phyloP scores from a whole-genome alignment of 2,113 vertebrate species.

The Etheostoma cragini region DNA sequence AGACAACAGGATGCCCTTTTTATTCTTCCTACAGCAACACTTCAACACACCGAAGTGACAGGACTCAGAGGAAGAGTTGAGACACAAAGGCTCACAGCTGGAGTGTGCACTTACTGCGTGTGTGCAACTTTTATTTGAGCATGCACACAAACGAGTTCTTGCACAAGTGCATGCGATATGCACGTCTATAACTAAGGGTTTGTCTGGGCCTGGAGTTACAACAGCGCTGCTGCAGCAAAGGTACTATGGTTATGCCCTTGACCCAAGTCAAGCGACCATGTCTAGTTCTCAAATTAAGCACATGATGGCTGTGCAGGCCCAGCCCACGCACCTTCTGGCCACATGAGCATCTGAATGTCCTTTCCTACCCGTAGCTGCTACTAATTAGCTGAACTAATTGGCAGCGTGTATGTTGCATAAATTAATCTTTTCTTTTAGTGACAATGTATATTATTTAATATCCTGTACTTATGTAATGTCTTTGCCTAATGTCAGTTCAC shows the following conservation, averaged over 20 bases:
- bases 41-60: slow-evolving; percentile 48
- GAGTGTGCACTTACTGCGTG: not conserved
- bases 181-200: slow-evolving; percentile 4
- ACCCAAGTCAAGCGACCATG: slow-evolving; percentile 60
- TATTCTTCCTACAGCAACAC: slow-evolving; percentile 51
- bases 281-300: slow-evolving; percentile 50
- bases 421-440: not conserved
- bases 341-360: slow-evolving; percentile 19
- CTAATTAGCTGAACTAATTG: slow-evolving; percentile 25
- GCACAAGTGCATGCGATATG: not conserved
- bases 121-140: not conserved
- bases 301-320: slow-evolving; percentile 31
- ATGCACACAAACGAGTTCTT: not conserved
- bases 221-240: slow-evolving; percentile 25
- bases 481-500: not conserved
- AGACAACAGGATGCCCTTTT: slow-evolving; percentile 39
- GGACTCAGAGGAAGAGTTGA: slow-evolving; percentile 29
- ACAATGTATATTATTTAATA: slow-evolving; percentile 4
- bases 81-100: slow-evolving; percentile 25
- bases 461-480: slow-evolving; percentile 2
- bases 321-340: slow-evolving; percentile 48
- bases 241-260: slow-evolving; percentile 55
- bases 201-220: slow-evolving; percentile 39
- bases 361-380: slow-evolving; percentile 5
- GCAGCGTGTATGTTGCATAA: not conserved